Conservation (phyloP, 2,113 vertebrate genomes). For the Pyxicephalus adspersus region DNA sequence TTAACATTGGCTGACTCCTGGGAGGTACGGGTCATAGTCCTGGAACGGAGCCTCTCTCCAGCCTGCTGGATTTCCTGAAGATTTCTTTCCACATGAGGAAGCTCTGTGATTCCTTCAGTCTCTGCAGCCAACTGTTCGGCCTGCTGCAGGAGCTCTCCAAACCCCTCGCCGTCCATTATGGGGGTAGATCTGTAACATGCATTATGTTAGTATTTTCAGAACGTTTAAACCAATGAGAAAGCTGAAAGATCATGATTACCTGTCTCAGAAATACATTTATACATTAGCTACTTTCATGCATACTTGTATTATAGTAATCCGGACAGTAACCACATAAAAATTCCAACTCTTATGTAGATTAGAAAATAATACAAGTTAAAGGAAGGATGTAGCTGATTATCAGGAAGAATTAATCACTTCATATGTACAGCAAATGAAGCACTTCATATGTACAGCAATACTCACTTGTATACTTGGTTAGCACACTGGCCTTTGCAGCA, state of each 20-base stretch:
- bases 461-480: too few relatives aligned
- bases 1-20: conserved; percentile 97
- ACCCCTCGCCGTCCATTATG: conserved; percentile 91
- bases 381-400: too few relatives aligned
- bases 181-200: conserved; percentile 45
- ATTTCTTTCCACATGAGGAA: conserved; percentile 93
- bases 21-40: conserved; percentile 90
- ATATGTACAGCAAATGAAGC: too few relatives aligned
- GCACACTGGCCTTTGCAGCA: too few relatives aligned
- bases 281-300: too few relatives aligned
- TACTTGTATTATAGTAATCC: too few relatives aligned
- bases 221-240: too few relatives aligned
- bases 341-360: fast-evolving
- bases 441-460: too few relatives aligned
- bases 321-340: too few relatives aligned
- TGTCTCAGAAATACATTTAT: not conserved
- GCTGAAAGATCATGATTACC: not conserved
- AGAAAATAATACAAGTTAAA: too few relatives aligned
- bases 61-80: conserved; percentile 97
- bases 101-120: conserved; percentile 92
- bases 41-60: conserved; percentile 90
- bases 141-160: conserved; percentile 95
- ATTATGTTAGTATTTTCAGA: not conserved
- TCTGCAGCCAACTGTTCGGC: conserved; percentile 96
- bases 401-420: too few relatives aligned